Base-by-base conservation (phyloP, 2,113 vertebrate genomes). In the Etia nguti region DNA sequence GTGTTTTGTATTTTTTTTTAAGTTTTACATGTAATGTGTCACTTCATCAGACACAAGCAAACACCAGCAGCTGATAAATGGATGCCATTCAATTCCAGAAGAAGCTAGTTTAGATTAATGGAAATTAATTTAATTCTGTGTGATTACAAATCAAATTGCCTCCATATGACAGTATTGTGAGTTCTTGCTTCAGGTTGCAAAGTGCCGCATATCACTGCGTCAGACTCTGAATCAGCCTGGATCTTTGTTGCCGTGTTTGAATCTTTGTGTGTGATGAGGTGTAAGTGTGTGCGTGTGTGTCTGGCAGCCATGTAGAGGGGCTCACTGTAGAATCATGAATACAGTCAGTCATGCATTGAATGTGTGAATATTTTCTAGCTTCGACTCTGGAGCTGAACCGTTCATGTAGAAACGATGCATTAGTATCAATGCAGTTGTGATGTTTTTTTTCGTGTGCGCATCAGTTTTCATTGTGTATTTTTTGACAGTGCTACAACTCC, bases 301-400 rank as follows among this genome's bases (percentile, higher is more conserved):
- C 75, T 81, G n/a, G 3, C n/a, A 15, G 60, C 59, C 2, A 34
- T 18, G 73, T 60, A 41, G 2, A 83, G 41, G 36, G 46, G 70
- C 43, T 77, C 16, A 22, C 79, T 79, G 75, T 88, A 56, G 79
- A 85, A 34, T 86, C 48, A 65, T 46, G 22, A 80, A 81, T 88
- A 82, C 89, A 92, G 92, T 92, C 87, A 87, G 59, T 65, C 15
- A 2, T 68, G 43, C 16, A 59, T 80, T 90, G 92, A 87, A 92
- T 92, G 88, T 93, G 86, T 70, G 84, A 91, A 91, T 81, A 83
- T 89, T 79, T 85, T 91, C 34, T 91, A 91, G 94, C 94, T 95
- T 96, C 86, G 88, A 91, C 84, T 68, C 87, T 60, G 94, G 93
- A 95, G 94, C 95, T 85, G 65, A 77, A 77, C 18, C 13, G 73